Base-by-base conservation (phyloP, 2,113 vertebrate genomes). In the Podarcis cretensis region DNA sequence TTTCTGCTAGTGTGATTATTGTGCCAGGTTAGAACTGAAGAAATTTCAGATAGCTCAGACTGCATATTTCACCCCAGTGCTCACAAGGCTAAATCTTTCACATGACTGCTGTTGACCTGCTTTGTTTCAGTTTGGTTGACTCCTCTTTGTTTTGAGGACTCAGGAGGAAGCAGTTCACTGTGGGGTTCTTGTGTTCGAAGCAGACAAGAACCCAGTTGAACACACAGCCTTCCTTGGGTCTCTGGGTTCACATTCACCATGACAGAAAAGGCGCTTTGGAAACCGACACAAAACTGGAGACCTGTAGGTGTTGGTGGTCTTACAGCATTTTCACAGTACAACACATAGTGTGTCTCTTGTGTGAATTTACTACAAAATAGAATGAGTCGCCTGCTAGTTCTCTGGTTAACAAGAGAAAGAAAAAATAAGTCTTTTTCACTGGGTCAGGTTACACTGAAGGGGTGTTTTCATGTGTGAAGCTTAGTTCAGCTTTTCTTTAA, bases 181-280 rank as follows among this genome's bases (percentile, higher is more conserved):
- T 54, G 48, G 48, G 14, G 59, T 68, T 66, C 27, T 66, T 88
- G 81, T 66, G 30, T 59, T 43, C 71, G 48, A 82, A 75, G 35
- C 27, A 65, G 69, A 66, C 69, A 74, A 57, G 68, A 82, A 68
- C 80, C 80, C 71, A 18, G 9, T n/a, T 83, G 87, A 88, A 76
- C 5, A 27, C 18, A 21, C 12, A 83, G 12, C 57, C 30, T 14
- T 43, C 59, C 37, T 10, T 74, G 35, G 23, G n/a, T 9, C 16
- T 77, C 30, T 32, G 12, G 75, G 30, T 68, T 37, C 30, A 5
- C 25, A 66, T 18, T 27, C 21, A 43, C 27, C 25, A 1, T 43
- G 59, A 43, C 40, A 83, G 69, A 75, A 48, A 76, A 63, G 14
- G 59, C 37, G 68, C 65, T 66, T n/a, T 54, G 59, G 32, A 82